phyloP scores from a whole-genome alignment of 2,888 invertebrate species.

The Merodon equestris region DNA sequence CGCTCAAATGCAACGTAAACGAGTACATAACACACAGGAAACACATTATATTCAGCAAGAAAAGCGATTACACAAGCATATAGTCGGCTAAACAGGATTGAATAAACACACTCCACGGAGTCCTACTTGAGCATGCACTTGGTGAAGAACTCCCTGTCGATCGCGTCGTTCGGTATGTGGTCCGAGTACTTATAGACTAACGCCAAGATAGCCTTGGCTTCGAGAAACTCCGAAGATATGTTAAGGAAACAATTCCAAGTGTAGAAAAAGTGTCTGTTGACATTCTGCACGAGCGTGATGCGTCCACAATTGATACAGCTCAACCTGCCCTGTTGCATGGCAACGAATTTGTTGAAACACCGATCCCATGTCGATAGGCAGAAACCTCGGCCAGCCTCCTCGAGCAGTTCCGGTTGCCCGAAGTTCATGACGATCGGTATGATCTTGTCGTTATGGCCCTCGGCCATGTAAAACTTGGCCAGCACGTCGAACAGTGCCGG shows the following conservation, averaged over 20 bases:
- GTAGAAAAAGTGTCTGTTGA: conserved; percentile 77
- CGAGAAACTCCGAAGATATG: conserved; percentile 75
- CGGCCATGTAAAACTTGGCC: conserved; percentile 77
- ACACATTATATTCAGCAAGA: conserved; percentile 28
- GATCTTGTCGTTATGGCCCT: conserved; percentile 76
- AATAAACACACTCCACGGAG: conserved; percentile 19
- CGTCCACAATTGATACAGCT: conserved; percentile 77
- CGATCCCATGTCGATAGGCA: conserved; percentile 75
- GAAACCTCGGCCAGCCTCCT: conserved; percentile 75
- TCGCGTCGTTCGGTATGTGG: conserved; percentile 77
- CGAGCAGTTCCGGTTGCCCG: conserved; percentile 75
- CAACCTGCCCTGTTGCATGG: conserved; percentile 76
- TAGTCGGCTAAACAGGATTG: conserved; percentile 35
- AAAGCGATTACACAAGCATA: conserved; percentile 41
- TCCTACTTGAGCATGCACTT: conserved; percentile 75
- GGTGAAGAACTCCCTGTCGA: conserved; percentile 77
- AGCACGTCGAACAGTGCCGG: conserved; percentile 77
- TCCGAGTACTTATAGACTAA: conserved; percentile 77
- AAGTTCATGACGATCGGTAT: conserved; percentile 77
- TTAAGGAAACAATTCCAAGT: conserved; percentile 78
- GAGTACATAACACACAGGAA: too few relatives aligned
- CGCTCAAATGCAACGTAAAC: not conserved
- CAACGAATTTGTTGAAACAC: conserved; percentile 77
- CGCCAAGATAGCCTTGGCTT: conserved; percentile 74
- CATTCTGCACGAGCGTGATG: conserved; percentile 74